Evolutionary conservation across 2,113 vertebrate species (phyloP), one percentile per base, ranked within the genome.

Genomic region (Chrysemys picta): DNA sequence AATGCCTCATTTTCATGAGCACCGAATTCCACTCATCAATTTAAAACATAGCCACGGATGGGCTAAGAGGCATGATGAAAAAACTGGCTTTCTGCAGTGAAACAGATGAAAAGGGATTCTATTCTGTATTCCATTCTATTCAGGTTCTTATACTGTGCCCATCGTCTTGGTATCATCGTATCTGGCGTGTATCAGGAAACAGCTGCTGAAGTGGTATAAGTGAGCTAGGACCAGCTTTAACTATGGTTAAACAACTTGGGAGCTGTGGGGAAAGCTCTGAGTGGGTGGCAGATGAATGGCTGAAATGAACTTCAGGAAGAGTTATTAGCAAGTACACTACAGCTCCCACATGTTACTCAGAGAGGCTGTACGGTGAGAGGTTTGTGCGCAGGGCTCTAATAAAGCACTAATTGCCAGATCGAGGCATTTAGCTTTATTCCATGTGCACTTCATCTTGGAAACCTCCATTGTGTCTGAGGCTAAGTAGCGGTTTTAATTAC

Each of bases 401-500:
- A 47, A 85, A 79, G 80, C 72, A 1, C 93, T 29, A 11, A 17
- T 45, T 79, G 91, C 89, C 38, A 0, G 7, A 10, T 5, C 1
- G 0, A 31, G 81, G 82, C 69, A 5, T 56, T 89, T 29, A 0
- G 27, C 82, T 84, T 3, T 19, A 72, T 89, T 25, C 85, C 19
- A 4, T 2, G 49, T 10, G 3, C 47, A 4, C 29, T 27, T 89
- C 75, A 12, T 85, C 95, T 90, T 50, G 62, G 72, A 50, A 78
- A 53, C 85, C 85, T 95, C 94, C 80, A 4, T 50, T 82, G 93
- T 52, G 49, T 54, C 91, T 89, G 88, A 84, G 91, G 90, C 87
- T 35, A 47, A 80, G 47, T 1, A 47, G 31, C 79, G 89, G 83
- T 38, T 27, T 94, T 97, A 84, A 97, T 95, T 85, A 88, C 90